Base-by-base conservation (phyloP, 2,113 vertebrate genomes). In the Cathartes aura region DNA sequence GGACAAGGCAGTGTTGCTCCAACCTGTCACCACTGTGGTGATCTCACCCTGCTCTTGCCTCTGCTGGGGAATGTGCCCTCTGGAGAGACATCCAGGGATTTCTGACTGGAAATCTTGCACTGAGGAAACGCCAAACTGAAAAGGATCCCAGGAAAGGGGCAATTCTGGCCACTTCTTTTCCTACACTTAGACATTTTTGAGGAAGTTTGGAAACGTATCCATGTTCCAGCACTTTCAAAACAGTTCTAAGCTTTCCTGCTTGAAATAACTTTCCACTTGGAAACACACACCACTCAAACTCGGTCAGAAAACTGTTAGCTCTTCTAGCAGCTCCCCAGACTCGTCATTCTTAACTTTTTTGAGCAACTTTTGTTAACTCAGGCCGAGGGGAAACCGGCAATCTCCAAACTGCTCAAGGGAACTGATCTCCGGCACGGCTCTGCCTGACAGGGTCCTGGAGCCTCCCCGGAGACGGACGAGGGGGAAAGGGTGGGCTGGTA, bases 1-100 rank as follows among this genome's bases (percentile, higher is more conserved):
- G 42, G 32, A 16, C 26, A 3, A 5, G 24, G 47, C 58, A 3
- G 12, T 1, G 12, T 1, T 12, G 45, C n/a, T 80, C 19, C 22
- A 3, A 14, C 2, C 1, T 1, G 20, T 8, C 23, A 32, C 34
- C 17, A 1, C 32, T 6, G 22, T 0, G 8, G 12, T 4, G 56
- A 40, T 27, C 43, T 47, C 22, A 8, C 10, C 30, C 36, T 0
- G 1, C 2, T 6, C 16, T 3, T 12, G 50, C 8, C 20, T 20
- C 30, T n/a, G 23, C 63, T 22, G 16, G 58, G 27, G 45, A 58
- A 53, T 2, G 11, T 12, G 56, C 12, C 43, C 19, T 21, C 15
- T 4, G 6, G 21, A 12, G 14, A 19, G 8, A 2, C 1, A 1
- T 23, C 21, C 15, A 4, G 47, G 8, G 23, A 3, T 8, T 59